phyloP scores from a whole-genome alignment of 2,888 invertebrate genomes.

The Andrena bucephala region DNA sequence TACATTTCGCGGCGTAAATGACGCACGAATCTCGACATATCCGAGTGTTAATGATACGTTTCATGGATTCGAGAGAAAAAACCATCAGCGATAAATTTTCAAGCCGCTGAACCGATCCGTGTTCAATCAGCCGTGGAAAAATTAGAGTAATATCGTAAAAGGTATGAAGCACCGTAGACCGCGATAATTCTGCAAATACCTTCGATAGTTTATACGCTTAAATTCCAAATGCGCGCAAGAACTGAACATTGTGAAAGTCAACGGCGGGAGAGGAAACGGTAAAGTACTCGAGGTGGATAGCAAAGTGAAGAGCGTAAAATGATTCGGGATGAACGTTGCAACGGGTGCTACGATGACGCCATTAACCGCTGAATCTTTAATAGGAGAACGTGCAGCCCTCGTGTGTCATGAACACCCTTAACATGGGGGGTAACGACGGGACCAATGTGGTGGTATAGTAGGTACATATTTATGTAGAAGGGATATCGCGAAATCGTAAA shows the following conservation, averaged over 20 bases:
- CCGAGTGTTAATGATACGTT: conserved; percentile 28
- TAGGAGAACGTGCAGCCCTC: conserved; percentile 25
- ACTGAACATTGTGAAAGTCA: too few relatives aligned
- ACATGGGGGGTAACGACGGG: neutral
- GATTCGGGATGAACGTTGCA: conserved; percentile 29
- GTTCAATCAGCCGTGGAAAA: neutral
- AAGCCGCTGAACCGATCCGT: neutral
- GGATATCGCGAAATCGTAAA: too few relatives aligned
- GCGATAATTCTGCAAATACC: conserved; percentile 8
- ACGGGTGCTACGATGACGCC: conserved; percentile 18
- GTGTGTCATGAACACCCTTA: conserved; percentile 38
- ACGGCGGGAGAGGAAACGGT: conserved; percentile 1
- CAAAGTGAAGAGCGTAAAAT: conserved; percentile 33
- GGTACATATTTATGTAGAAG: too few relatives aligned
- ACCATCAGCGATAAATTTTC: conserved; percentile 12
- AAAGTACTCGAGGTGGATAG: conserved; percentile 8
- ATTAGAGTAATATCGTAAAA: conserved; percentile 13
- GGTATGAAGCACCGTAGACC: neutral
- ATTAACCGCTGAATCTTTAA: conserved; percentile 59
- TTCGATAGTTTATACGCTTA: conserved; percentile 1
- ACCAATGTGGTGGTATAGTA: too few relatives aligned
- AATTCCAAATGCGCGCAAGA: conserved; percentile 13
- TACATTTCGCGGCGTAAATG: neutral
- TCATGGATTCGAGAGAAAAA: neutral
- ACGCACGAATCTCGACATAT: conserved; percentile 10